These are phyloP conservation scores for Otus scops DNA, from an alignment of 2,797 vertebrate genomes.

Conservation along the genomic window DNA sequence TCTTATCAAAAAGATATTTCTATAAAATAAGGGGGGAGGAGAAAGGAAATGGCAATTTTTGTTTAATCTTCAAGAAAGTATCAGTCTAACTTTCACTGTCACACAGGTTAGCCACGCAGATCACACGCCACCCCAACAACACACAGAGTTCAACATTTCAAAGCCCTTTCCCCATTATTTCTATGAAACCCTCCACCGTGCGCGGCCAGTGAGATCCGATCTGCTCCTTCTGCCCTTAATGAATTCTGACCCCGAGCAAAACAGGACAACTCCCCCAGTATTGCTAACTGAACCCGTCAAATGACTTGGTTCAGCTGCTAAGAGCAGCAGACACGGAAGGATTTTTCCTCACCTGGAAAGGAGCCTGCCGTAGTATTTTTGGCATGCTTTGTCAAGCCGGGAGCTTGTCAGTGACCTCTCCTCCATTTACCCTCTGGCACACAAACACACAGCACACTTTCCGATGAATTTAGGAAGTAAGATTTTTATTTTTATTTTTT, in stretches of 20 bases:
- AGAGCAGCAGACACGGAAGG: background rate
- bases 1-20: background rate
- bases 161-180: background rate
- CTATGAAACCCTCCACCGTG: background rate
- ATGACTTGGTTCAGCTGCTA: slow-evolving; percentile 19
- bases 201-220: background rate
- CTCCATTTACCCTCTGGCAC: slow-evolving; percentile 67
- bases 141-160: background rate
- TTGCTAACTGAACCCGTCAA: background rate
- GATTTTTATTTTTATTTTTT: background rate
- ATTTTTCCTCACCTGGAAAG: slow-evolving; percentile 1
- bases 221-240: background rate
- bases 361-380: background rate
- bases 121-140: background rate
- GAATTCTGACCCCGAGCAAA: background rate
- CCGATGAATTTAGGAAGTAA: background rate
- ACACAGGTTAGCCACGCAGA: background rate
- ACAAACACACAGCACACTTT: background rate
- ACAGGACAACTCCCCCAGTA: background rate
- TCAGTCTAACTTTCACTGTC: background rate
- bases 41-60: background rate
- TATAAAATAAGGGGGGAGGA: background rate
- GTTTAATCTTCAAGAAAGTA: background rate
- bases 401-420: slow-evolving; percentile 68
- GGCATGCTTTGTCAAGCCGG: slow-evolving; percentile 32